These are phyloP conservation scores for Conger conger DNA, from an alignment of 2,113 vertebrate species.

Conservation along the genomic window DNA sequence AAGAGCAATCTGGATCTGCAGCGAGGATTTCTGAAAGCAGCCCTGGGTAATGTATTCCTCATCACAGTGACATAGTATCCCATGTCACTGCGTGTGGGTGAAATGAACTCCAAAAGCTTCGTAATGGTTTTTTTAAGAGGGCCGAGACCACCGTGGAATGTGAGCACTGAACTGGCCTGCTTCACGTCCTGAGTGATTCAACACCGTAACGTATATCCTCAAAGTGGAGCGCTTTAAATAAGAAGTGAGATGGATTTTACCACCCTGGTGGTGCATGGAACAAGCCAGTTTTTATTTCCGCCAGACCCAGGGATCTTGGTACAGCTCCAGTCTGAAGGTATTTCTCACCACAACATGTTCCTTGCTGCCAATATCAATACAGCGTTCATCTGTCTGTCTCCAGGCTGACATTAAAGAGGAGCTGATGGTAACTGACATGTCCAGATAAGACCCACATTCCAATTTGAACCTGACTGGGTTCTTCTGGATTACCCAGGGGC, in stretches of 20 bases:
- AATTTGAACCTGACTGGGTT: neutral
- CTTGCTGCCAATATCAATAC: slow-evolving; percentile 37
- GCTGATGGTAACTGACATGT: neutral
- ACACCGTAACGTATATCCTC: slow-evolving; percentile 8
- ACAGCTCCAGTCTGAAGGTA: slow-evolving; percentile 1
- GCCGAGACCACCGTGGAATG: slow-evolving; percentile 12
- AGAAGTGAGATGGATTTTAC: slow-evolving; percentile 30
- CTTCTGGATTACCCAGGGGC: neutral
- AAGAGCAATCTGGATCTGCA: neutral
- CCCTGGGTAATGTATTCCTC: neutral
- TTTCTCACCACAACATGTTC: neutral
- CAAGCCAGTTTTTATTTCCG: slow-evolving; percentile 7
- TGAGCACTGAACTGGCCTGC: neutral
- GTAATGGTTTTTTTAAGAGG: slow-evolving; percentile 18
- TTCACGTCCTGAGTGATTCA: neutral
- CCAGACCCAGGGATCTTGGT: neutral
- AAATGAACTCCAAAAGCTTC: neutral
- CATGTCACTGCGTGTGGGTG: neutral
- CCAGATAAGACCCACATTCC: neutral
- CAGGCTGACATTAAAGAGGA: neutral
- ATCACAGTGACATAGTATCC: slow-evolving; percentile 7
- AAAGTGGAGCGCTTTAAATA: slow-evolving; percentile 15
- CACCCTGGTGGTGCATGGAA: slow-evolving; percentile 9
- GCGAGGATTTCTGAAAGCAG: neutral
- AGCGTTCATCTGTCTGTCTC: slow-evolving; percentile 26